Conservation (phyloP, 2,888 invertebrate species). For the Orchesellides sinensis region DNA sequence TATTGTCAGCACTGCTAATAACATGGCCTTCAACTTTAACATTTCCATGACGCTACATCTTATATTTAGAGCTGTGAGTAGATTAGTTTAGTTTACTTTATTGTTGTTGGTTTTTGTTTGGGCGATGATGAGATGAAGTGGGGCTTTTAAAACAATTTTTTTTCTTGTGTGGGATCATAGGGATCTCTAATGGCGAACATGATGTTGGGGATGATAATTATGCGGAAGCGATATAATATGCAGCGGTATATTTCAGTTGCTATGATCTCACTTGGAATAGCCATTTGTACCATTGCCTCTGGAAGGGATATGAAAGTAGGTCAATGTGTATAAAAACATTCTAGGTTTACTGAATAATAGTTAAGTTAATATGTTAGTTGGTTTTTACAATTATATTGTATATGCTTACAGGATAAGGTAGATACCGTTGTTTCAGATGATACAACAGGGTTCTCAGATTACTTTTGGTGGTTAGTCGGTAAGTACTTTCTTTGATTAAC, state of each 20-base stretch:
- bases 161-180: conserved; percentile 77
- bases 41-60: conserved; percentile 99
- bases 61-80: conserved; percentile 94
- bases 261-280: conserved; percentile 95
- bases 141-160: not conserved
- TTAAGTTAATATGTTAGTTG: too few species aligned
- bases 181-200: conserved; percentile 98
- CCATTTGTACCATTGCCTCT: conserved; percentile 93
- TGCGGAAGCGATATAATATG: conserved; percentile 88
- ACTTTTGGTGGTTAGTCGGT: conserved; percentile 83
- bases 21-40: conserved; percentile 97
- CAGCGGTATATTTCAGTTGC: conserved; percentile 93
- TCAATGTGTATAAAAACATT: too few species aligned
- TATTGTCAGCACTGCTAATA: conserved; percentile 92
- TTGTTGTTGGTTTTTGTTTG: not conserved
- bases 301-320: conserved; percentile 81
- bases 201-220: conserved; percentile 93
- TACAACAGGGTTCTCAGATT: conserved; percentile 76
- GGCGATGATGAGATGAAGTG: too few species aligned
- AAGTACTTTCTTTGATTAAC: conserved; percentile 53
- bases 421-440: conserved; percentile 44
- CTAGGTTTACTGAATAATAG: too few species aligned
- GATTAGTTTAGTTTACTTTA: not conserved
- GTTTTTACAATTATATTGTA: not conserved
- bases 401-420: conserved; percentile 54